A percentile compares a stretch with the other conserved stretches of the same genome.
Evolutionary conservation across 2,888 invertebrate genomes (phyloP).

Genomic region (Metellina segmentata): DNA sequence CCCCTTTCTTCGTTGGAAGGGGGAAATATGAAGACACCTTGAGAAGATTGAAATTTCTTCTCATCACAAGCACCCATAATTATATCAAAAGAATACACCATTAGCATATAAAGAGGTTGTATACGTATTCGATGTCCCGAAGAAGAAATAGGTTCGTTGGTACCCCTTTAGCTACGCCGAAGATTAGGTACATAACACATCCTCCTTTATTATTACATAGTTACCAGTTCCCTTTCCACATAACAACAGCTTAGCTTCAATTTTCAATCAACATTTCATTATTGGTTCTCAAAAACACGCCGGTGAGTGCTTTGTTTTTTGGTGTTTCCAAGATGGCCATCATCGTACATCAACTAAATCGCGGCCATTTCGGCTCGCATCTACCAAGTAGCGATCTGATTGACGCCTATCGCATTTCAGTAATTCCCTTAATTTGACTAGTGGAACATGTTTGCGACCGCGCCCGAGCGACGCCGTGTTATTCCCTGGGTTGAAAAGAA

Average conservation of each 20-base stretch:
- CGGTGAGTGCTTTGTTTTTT: slow-evolving; percentile 16
- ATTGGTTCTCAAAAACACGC: not conserved
- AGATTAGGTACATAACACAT: slow-evolving; percentile 9
- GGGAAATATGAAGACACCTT: not conserved
- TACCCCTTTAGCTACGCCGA: not conserved
- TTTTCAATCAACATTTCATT: slow-evolving; percentile 63
- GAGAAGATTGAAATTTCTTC: not conserved
- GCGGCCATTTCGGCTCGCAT: slow-evolving; percentile 38
- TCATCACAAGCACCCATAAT: not conserved
- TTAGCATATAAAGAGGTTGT: slow-evolving; percentile 23
- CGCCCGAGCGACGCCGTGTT: slow-evolving; percentile 6
- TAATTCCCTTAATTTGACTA: slow-evolving; percentile 54
- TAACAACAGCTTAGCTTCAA: slow-evolving; percentile 10
- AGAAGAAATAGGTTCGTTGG: not conserved
- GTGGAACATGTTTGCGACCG: slow-evolving; percentile 2
- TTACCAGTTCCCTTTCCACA: slow-evolving; percentile 2
- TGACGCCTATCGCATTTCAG: slow-evolving; percentile 64
- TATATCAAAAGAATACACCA: slow-evolving; percentile 8
- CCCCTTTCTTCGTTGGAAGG: too few relatives aligned
- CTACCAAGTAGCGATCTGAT: slow-evolving; percentile 33
- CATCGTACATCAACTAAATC: slow-evolving; percentile 18
- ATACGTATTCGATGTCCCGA: not conserved
- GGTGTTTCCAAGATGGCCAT: slow-evolving; percentile 2
- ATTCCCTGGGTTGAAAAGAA: not conserved
- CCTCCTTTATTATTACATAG: slow-evolving; percentile 33